Conservation (phyloP, 2,888 invertebrate genomes). For the Ditula angustiorana region DNA sequence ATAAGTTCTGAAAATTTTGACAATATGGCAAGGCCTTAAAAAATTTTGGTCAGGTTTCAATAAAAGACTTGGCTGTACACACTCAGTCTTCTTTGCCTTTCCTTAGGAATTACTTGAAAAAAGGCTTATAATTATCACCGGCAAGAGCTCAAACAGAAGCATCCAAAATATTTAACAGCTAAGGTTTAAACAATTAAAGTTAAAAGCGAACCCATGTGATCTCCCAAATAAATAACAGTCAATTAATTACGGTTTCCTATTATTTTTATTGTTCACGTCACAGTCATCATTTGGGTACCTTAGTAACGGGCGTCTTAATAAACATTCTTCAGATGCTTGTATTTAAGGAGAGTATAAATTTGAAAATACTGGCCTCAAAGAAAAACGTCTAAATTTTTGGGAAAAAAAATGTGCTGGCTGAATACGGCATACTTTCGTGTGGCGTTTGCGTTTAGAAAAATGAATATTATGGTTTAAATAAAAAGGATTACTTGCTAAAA, state of each 20-base stretch:
- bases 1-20: no score
- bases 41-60: no score
- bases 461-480: no score
- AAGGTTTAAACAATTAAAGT: slow-evolving; percentile 31
- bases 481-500: no score
- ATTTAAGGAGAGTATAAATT: slow-evolving; percentile 19
- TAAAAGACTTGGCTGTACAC: no score
- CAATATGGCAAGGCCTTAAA: no score
- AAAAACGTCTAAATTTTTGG: background rate
- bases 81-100: no score
- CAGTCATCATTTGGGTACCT: slow-evolving; percentile 13
- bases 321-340: slow-evolving; percentile 26
- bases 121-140: no score
- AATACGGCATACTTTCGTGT: no score
- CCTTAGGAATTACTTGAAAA: no score
- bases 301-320: slow-evolving; percentile 15
- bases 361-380: background rate
- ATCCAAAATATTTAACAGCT: slow-evolving; percentile 20
- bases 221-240: slow-evolving; percentile 28
- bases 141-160: slow-evolving; percentile 5
- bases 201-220: slow-evolving; percentile 37
- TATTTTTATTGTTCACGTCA: slow-evolving; percentile 38
- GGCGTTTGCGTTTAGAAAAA: no score
- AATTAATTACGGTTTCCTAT: slow-evolving; percentile 28
- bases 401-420: background rate